Evolutionary conservation across 2,113 vertebrate genomes (phyloP), one percentile per base, ranked within the genome.

Genomic region (Sebastes schlegelii): DNA sequence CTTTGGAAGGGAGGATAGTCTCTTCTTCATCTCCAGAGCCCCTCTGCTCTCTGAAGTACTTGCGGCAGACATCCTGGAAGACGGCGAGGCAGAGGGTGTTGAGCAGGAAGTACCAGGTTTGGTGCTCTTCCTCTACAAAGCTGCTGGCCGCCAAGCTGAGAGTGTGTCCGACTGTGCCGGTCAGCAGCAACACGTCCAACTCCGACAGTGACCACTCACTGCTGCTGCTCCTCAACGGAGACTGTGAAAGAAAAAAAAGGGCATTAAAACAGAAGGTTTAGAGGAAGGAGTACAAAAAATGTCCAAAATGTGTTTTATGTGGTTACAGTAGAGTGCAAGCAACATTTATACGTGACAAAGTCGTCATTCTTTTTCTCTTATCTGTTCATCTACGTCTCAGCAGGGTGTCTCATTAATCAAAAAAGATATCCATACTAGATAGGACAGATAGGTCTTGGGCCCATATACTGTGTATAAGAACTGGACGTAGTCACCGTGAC

Each of bases 41-140:
- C 9, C 26, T 86, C 74, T 63, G 86, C 70, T 87, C 42, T 2
- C 65, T 79, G 90, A 98, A 97, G 91, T 95, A 96, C 87, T 93
- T 96, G 75, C 96, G 95, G 80, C 94, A 98, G 49, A 96, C 93
- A 4, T 99, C 96, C 62, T 97, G 97, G 90, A 97, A 96, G 77
- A 99, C 75, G 17, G 93, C 93, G 83, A 99, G 94, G 89, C 97
- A 98, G 74, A 99, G 96, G 0, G 98, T 99, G 89, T 90, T 98
- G 88, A 97, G 87, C 58, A 99, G 95, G 82, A 99, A 99, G 94
- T 99, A 99, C 98, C 98, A 99, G 13, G 96, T 98, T 88, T 99
- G 98, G 87, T 99, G 98, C 79, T 99, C 98, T 77, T 99, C 98
- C 91, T 99, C 98, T 2, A 99, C 92, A 9, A 99, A 99, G 91